Evolutionary conservation across 2,113 vertebrate genomes (phyloP).

Genomic region (Vulpes lagopus): DNA sequence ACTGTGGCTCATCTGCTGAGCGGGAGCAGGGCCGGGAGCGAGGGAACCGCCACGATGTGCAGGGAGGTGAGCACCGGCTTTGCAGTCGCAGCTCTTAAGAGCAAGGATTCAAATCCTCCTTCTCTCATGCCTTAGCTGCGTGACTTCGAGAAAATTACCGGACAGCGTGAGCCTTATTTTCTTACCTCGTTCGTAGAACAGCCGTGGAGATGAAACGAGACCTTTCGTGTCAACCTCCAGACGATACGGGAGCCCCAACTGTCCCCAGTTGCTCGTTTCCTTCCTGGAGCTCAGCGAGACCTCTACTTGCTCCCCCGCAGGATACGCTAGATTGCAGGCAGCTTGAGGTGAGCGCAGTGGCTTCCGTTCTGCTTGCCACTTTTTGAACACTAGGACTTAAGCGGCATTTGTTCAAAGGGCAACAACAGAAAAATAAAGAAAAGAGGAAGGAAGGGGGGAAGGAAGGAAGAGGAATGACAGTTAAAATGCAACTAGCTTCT

Average conservation of each 20-base stretch:
- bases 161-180: neutral
- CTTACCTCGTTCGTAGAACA: neutral
- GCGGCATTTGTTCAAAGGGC: neutral
- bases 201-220: neutral
- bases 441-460: neutral
- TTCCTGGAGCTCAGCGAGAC: neutral
- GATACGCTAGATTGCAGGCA: neutral
- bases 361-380: neutral
- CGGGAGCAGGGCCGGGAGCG: neutral
- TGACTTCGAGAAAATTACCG: neutral
- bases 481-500: neutral
- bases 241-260: neutral
- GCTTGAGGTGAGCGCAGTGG: neutral
- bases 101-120: neutral
- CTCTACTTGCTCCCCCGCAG: neutral
- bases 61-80: neutral
- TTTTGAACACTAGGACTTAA: neutral
- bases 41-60: neutral
- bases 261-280: neutral
- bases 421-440: neutral
- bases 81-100: neutral
- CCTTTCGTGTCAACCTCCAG: neutral
- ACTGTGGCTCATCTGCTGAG: neutral
- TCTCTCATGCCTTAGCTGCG: neutral
- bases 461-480: no score